phyloP scores from a whole-genome alignment of 2,113 vertebrate species.

The Strix uralensis region DNA sequence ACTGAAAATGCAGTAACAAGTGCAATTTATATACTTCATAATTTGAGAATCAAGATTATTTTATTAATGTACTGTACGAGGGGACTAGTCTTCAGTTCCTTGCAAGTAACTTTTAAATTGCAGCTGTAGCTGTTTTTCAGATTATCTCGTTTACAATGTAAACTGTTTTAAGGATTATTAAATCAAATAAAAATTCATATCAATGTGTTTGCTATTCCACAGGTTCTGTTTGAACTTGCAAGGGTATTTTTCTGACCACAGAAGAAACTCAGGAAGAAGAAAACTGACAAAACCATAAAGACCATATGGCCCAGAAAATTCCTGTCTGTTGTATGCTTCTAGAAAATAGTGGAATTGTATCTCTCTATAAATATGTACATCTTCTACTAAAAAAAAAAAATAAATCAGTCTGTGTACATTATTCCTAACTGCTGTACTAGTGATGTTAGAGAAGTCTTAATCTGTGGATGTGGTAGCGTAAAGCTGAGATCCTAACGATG shows the following conservation, averaged over 20 bases:
- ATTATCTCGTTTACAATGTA: background rate
- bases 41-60: background rate
- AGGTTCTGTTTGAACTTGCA: constrained; percentile 92
- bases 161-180: background rate
- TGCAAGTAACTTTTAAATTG: background rate
- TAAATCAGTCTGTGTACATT: background rate
- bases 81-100: background rate
- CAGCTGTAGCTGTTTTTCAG: background rate
- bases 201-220: background rate
- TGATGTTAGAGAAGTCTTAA: background rate
- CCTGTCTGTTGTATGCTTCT: background rate
- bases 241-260: constrained; percentile 83
- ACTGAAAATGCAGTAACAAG: background rate
- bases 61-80: background rate
- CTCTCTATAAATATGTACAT: background rate
- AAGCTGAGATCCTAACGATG: background rate
- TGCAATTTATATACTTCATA: background rate
- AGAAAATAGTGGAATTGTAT: background rate
- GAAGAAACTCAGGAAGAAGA: background rate
- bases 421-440: background rate
- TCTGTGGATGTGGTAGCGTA: background rate
- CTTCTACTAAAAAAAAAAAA: background rate
- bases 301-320: background rate
- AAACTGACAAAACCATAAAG: background rate
- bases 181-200: background rate